Evolutionary conservation across 2,113 vertebrate species (phyloP).

Genomic region (Tetraodon nigroviridis): DNA sequence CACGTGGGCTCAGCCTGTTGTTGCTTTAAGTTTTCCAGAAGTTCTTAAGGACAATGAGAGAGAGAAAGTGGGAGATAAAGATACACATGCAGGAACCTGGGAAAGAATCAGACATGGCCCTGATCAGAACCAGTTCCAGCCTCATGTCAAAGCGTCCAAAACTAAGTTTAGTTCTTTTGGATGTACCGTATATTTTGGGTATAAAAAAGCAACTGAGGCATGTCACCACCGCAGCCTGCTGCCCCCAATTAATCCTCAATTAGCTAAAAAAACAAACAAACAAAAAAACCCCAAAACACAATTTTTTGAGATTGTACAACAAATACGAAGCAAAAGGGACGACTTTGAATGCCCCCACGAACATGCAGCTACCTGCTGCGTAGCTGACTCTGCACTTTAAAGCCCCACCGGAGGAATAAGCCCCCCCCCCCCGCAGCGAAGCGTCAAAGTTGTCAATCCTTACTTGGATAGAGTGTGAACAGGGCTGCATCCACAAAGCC

Average conservation of each 20-base stretch:
- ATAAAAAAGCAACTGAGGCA: no score
- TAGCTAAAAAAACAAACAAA: no score
- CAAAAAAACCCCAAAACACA: no score
- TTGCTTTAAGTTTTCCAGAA: constrained; percentile 23
- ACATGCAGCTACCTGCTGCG: neutral
- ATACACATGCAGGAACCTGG: neutral
- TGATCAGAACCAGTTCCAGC: no score
- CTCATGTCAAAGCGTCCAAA: no score
- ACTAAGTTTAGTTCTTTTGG: no score
- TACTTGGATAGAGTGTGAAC: constrained; percentile 25
- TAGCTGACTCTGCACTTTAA: constrained; percentile 28
- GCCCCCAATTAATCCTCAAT: no score
- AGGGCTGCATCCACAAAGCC: constrained; percentile 15
- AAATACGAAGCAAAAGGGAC: neutral
- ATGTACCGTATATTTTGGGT: no score
- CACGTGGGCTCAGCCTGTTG: neutral
- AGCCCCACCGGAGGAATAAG: constrained; percentile 26
- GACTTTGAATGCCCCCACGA: neutral
- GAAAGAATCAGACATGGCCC: neutral
- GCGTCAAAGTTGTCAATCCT: constrained; percentile 22
- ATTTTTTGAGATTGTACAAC: neutral
- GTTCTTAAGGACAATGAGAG: constrained; percentile 2
- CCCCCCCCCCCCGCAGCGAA: constrained; percentile 20
- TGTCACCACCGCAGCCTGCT: no score
- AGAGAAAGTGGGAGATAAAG: constrained; percentile 23